Percentiles rank a stretch among this genome's conserved stretches.
These are phyloP conservation scores for Cynopterus sphinx DNA, from an alignment of 2,797 vertebrate species.

Conservation along the genomic window DNA sequence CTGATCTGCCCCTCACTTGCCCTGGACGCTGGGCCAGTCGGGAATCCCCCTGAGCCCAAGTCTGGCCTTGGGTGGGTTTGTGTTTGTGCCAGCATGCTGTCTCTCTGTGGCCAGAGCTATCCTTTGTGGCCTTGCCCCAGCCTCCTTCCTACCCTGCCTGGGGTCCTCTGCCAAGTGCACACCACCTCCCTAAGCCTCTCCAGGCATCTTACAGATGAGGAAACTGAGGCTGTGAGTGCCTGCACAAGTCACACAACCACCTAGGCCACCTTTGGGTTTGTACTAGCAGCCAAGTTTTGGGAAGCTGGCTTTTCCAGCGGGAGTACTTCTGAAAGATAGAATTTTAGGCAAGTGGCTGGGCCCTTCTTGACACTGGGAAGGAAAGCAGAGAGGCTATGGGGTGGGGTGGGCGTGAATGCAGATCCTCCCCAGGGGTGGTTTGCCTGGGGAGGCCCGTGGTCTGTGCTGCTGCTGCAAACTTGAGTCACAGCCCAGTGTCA, in stretches of 20 bases:
- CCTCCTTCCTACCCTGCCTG: not conserved
- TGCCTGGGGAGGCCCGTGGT: not conserved
- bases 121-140: not conserved
- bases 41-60: not conserved
- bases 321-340: not conserved
- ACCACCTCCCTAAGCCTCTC: not conserved
- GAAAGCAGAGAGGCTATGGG: not conserved
- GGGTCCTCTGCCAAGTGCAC: not conserved
- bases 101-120: not conserved
- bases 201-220: not conserved
- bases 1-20: not conserved
- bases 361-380: not conserved
- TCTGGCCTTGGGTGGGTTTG: not conserved
- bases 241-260: not conserved
- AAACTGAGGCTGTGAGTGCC: not conserved
- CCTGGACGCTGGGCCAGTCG: not conserved
- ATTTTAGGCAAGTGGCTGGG: not conserved
- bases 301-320: not conserved
- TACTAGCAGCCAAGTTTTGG: not conserved
- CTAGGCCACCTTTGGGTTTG: no score
- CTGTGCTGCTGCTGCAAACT: not conserved
- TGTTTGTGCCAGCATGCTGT: not conserved
- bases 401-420: not conserved
- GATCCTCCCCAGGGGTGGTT: not conserved
- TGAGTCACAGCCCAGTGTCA: not conserved